Conservation (phyloP, 2,888 invertebrate species). For the Perizoma affinitatum region DNA sequence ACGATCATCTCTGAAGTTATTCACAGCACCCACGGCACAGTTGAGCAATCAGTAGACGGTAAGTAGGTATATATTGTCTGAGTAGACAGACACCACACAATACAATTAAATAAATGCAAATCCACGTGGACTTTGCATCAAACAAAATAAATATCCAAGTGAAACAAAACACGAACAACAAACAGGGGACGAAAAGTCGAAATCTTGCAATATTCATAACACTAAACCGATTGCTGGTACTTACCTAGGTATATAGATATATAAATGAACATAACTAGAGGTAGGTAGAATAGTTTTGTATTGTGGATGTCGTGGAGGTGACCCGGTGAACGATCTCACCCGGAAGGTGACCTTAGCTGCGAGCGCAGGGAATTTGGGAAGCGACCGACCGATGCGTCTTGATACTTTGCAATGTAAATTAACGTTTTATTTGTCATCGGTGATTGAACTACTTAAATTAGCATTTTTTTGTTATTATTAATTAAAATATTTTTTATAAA, state of each 20-base stretch:
- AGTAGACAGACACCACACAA: neutral
- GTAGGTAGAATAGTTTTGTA: constrained; percentile 40
- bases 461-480: constrained; percentile 10
- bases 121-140: constrained; percentile 4
- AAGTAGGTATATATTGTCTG: neutral
- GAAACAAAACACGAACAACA: constrained; percentile 26
- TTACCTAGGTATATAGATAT: constrained; percentile 22
- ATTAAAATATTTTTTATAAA: constrained; percentile 10
- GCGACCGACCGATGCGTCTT: constrained; percentile 44
- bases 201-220: constrained; percentile 32
- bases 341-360: constrained; percentile 74
- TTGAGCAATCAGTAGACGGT: neutral
- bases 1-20: neutral
- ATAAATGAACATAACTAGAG: constrained; percentile 33
- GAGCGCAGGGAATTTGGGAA: constrained; percentile 59
- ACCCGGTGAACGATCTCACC: constrained; percentile 61
- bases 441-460: constrained; percentile 13
- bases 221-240: constrained; percentile 24
- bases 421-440: constrained; percentile 23
- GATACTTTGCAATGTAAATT: constrained; percentile 38
- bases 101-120: constrained; percentile 14
- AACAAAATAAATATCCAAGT: constrained; percentile 15
- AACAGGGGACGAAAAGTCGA: constrained; percentile 29
- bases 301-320: constrained; percentile 54
- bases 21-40: neutral